Evolutionary conservation across 2,113 vertebrate species (phyloP), one percentile per base, ranked within the genome.

Genomic region (Spilogale gracilis): DNA sequence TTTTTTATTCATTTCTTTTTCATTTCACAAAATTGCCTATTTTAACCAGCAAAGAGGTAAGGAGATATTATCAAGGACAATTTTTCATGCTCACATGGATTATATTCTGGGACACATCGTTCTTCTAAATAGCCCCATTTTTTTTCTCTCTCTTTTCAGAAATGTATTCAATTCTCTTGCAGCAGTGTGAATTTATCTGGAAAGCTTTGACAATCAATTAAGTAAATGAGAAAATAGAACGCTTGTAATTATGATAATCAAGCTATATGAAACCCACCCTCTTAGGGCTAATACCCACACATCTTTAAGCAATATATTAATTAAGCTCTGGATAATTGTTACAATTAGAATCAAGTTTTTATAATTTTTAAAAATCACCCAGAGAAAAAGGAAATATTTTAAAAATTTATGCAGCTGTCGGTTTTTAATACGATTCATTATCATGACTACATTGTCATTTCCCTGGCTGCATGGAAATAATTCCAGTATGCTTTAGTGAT

Each of bases 181-280:
- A 96, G 97, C 82, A 95, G 88, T 78, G 43, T 94, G 97, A 92
- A 98, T 98, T 98, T 98, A 79, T 98, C 97, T 94, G 48, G 87
- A 98, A 98, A 98, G 98, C 98, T 98, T 94, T 98, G 97, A 98
- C 97, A 98, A 98, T 98, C 98, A 98, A 98, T 99, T 99, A 99
- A 98, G 97, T 97, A 98, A 99, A 98, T 98, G 98, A 98, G 98
- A 97, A 99, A 99, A 99, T 97, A 98, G 96, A 98, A 98, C 97
- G 97, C 97, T 98, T 98, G 95, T 98, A 99, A 99, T 99, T 98
- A 98, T 98, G 98, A 98, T 98, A 98, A 99, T 99, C 96, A 98
- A 98, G 96, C 96, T 98, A 98, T 94, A 95, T 79, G 92, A 98
- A 98, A 98, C 98, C 96, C 96, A 97, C 95, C 92, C 98, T 98